Conservation (phyloP, 23 tunicate genomes). For the Botrylloides violaceus region DNA sequence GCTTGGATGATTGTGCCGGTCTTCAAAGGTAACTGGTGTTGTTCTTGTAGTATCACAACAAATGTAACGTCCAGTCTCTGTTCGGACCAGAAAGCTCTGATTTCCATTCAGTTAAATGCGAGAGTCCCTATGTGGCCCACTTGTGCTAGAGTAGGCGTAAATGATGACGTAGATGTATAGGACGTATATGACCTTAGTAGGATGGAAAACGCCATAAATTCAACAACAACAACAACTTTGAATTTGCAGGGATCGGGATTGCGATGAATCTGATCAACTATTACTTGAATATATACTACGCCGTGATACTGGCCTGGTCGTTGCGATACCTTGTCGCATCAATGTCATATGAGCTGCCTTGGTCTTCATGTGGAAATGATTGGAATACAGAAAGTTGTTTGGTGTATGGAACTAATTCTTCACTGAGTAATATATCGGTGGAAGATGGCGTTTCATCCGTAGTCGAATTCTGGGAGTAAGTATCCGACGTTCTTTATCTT, state of each 20-base stretch:
- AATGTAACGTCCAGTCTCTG: too few species aligned
- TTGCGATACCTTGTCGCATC: constrained; percentile 72
- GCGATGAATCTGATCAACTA: constrained; percentile 82
- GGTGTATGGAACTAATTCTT: constrained; percentile 33
- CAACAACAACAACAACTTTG: too few species aligned
- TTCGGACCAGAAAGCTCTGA: too few species aligned
- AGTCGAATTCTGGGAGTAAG: constrained; percentile 75
- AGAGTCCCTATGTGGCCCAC: too few species aligned
- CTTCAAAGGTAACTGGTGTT: constrained; percentile 67
- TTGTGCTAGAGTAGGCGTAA: too few species aligned
- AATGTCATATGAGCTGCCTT: constrained; percentile 58
- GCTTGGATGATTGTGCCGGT: constrained; percentile 60
- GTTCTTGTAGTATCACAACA: too few species aligned
- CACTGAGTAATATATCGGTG: not conserved
- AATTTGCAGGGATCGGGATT: constrained; percentile 40
- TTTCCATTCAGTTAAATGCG: too few species aligned
- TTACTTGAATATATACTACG: constrained; percentile 70
- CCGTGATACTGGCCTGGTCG: constrained; percentile 80
- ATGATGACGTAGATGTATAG: too few species aligned
- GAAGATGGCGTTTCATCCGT: constrained; percentile 44
- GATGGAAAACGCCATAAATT: too few species aligned
- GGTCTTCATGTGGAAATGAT: constrained; percentile 66
- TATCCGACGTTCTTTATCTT: too few species aligned
- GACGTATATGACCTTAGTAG: too few species aligned
- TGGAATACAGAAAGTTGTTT: constrained; percentile 64